Base-by-base conservation (phyloP, 2,888 invertebrate genomes). In the Oxytorus armatus region DNA sequence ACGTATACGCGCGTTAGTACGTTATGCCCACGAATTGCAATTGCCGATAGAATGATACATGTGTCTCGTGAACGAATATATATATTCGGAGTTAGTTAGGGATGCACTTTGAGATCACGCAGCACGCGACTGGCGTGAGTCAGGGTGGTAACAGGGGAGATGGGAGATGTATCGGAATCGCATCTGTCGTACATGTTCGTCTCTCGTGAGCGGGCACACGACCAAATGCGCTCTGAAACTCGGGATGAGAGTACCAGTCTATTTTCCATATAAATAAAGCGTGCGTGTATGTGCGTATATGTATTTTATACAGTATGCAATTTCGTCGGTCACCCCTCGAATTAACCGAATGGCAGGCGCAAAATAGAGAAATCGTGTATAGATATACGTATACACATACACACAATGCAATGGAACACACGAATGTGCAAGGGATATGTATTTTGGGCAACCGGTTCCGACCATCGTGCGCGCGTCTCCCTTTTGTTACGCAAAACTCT, bases 401-500 rank as follows among this genome's bases (percentile, higher is more conserved):
- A 10, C 14, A 25, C 23, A 16, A 23, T 47, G 11, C 18, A 47
- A n/a, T n/a, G n/a, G n/a, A 23, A 59, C 33, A 10, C 21, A 59
- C 36, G 10, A 3, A n/a, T 11, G 21, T 4, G 14, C 33, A 14
- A 55, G 76, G 47, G 66, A 47, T 36, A n/a, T n/a, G n/a, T n/a
- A 53, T 80, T 73, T 76, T 61, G 25, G 79, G 39, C 76, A 79
- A 42, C 79, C 66, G 53, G 65, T 59, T 65, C 36, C 57, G 65
- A 59, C 55, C 63, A 69, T 57, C 59, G 70, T 36, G 25, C 39
- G 57, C 49, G 49, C 73, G 68, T 73, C 42, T 69, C 47, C 57
- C 80, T 77, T 77, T 80, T 80, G 80, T 80, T 77, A 80, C 80
- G 80, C 77, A 80, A 80, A 80, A 69, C 77, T 63, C 36, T 63